These are phyloP conservation scores for Nomada flava DNA, from an alignment of 2,888 invertebrate genomes.

Conservation along the genomic window DNA sequence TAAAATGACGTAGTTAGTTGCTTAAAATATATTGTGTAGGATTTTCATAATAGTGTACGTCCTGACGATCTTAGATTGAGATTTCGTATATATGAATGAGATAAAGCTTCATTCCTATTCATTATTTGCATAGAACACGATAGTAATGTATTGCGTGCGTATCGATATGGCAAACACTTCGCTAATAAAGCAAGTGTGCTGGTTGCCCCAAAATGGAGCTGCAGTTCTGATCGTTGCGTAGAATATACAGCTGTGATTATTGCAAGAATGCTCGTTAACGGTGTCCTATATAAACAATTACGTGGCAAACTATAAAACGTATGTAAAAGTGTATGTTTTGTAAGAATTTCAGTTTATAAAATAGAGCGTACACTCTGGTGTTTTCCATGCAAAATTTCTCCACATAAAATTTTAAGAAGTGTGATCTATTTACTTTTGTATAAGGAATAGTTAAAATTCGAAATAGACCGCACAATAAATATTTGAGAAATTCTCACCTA, in stretches of 20 bases:
- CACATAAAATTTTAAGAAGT: conserved; percentile 11
- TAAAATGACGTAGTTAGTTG: neutral
- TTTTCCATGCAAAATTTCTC: neutral
- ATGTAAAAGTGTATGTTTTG: conserved; percentile 44
- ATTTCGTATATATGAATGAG: neutral
- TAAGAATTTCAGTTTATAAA: conserved; percentile 44
- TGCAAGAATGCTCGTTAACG: conserved; percentile 20
- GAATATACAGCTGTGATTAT: conserved; percentile 24
- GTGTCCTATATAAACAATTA: conserved; percentile 26
- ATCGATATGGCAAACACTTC: conserved; percentile 35
- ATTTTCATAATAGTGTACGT: neutral
- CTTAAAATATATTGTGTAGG: conserved; percentile 16
- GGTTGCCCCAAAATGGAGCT: conserved; percentile 15
- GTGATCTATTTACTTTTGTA: neutral
- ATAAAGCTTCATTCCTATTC: conserved; percentile 19
- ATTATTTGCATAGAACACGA: conserved; percentile 27
- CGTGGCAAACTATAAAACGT: conserved; percentile 41
- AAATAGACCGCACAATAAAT: conserved; percentile 15
- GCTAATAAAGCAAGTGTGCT: conserved; percentile 26
- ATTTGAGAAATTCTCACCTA: conserved; percentile 30
- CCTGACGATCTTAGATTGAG: neutral
- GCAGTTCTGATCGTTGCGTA: neutral
- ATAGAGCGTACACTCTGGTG: conserved; percentile 30
- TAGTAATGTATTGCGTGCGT: conserved; percentile 18
- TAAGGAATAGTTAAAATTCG: conserved; percentile 11